Conservation (phyloP, 2,797 vertebrate genomes). For the Anniella stebbinsi region DNA sequence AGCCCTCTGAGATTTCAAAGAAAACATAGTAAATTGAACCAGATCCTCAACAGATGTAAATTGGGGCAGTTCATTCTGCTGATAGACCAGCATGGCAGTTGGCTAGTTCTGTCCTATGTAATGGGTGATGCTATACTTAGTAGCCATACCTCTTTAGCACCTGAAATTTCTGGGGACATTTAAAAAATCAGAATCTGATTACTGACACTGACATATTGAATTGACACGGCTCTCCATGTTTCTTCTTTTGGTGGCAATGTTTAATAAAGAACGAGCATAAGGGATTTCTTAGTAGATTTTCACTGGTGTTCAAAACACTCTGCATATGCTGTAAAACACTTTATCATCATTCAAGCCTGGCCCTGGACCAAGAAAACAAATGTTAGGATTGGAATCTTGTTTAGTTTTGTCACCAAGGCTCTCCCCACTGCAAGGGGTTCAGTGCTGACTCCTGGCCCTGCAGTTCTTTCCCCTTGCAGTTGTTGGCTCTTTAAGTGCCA, state of each 20-base stretch:
- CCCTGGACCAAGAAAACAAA: too few relatives aligned
- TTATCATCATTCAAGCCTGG: neutral
- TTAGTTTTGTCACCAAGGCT: too few relatives aligned
- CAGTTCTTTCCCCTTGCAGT: neutral
- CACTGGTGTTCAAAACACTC: neutral
- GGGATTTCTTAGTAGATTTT: neutral
- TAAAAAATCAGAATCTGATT: constrained; percentile 56
- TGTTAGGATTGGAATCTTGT: too few relatives aligned
- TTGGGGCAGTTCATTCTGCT: constrained; percentile 53
- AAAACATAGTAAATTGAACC: constrained; percentile 55
- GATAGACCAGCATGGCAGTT: constrained; percentile 58
- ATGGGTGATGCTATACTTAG: constrained; percentile 43
- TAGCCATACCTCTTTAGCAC: constrained; percentile 40
- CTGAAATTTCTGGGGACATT: constrained; percentile 49
- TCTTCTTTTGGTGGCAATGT: neutral
- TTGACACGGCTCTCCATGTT: neutral
- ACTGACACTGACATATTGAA: constrained; percentile 16
- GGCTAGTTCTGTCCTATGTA: constrained; percentile 47
- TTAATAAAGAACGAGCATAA: neutral
- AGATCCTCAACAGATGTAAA: constrained; percentile 53
- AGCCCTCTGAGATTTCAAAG: constrained; percentile 36
- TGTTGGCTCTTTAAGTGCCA: neutral
- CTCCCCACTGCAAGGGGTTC: neutral
- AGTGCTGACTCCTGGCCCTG: neutral
- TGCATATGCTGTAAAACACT: neutral